Evolutionary conservation across 2,797 vertebrate genomes (phyloP).

Genomic region (Pipistrellus kuhlii): DNA sequence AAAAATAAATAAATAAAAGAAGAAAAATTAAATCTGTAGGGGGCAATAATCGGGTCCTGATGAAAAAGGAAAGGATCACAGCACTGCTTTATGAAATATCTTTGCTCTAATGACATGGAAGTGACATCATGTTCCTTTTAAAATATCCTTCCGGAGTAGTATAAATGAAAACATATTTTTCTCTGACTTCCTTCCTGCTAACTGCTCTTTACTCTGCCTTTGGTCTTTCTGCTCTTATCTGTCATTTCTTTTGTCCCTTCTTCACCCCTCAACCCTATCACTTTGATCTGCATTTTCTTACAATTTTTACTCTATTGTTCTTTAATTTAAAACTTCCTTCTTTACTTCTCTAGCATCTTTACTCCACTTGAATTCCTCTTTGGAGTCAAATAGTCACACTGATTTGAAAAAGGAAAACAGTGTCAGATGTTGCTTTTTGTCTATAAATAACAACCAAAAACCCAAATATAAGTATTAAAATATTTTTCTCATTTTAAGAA

Average conservation of each 20-base stretch:
- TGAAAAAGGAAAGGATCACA: slow-evolving; percentile 24
- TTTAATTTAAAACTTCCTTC: slow-evolving; percentile 68
- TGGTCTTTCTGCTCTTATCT: slow-evolving; percentile 68
- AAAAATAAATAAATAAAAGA: slow-evolving; percentile 3
- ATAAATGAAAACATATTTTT: slow-evolving; percentile 79
- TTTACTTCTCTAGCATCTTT: slow-evolving; percentile 54
- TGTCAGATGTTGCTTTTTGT: slow-evolving; percentile 49
- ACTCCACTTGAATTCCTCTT: slow-evolving; percentile 7
- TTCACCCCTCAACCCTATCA: background rate
- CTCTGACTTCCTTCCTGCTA: slow-evolving; percentile 59
- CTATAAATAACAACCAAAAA: background rate
- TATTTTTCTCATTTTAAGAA: slow-evolving; percentile 36
- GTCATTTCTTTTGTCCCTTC: slow-evolving; percentile 57
- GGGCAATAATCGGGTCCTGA: slow-evolving; percentile 53
- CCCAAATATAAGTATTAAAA: slow-evolving; percentile 21
- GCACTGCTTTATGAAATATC: slow-evolving; percentile 65
- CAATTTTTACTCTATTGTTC: slow-evolving; percentile 34
- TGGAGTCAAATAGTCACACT: slow-evolving; percentile 36
- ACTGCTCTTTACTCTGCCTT: slow-evolving; percentile 16
- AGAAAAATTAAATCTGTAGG: slow-evolving; percentile 18
- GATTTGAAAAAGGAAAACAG: slow-evolving; percentile 56
- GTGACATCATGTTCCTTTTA: slow-evolving; percentile 75
- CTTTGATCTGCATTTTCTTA: slow-evolving; percentile 70
- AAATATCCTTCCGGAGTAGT: slow-evolving; percentile 61
- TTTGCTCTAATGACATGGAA: slow-evolving; percentile 65